Base-by-base conservation (phyloP, 2,888 invertebrate genomes). In the Hoplodrina ambigua region DNA sequence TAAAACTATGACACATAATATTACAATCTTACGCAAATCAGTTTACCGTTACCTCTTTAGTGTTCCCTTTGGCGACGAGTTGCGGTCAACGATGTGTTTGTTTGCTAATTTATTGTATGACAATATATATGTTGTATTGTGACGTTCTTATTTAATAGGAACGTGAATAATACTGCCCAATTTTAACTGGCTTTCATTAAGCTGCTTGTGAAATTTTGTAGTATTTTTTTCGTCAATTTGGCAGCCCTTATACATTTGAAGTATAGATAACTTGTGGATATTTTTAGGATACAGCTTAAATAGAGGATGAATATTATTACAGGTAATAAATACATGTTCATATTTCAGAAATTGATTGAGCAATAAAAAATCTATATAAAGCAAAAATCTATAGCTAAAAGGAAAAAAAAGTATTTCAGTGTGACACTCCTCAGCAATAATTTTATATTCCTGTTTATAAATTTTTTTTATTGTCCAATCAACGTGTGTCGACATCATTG, bases 91-190 rank as follows among this genome's bases (percentile, higher is more conserved):
- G 75, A 78, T 67, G 71, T 55, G 58, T 83, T 83, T 83, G 83
- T 83, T 80, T 82, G 83, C 80, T 75, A 83, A 83, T 83, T 77
- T 52, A 69, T 80, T 75, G 58, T 64, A 69, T 44, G 77, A 77
- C 67, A 61, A 71, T 79, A 75, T 67, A 41, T 80, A 72, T 69
- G 30, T 61, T 41, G 44, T 70, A 81, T 71, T 68, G 63, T 69
- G 58, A 75, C 62, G 66, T 53, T 54, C 33, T 50, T 67, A 59
- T 75, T 67, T 63, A 65, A 69, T 72, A 56, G 25, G 56, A 10
- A 49, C n/a, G 30, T 62, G 60, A 79, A 49, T 68, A 59, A 66
- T 46, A 15, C 30, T 57, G 20, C 10, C 41, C 52, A 49, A 75
- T 30, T 65, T 61, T 33, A 54, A 20, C 11, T n/a, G 46, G 17